These are phyloP conservation scores for Prosopocoilus inquinatus DNA, from an alignment of 2,888 invertebrate species.

Conservation along the genomic window DNA sequence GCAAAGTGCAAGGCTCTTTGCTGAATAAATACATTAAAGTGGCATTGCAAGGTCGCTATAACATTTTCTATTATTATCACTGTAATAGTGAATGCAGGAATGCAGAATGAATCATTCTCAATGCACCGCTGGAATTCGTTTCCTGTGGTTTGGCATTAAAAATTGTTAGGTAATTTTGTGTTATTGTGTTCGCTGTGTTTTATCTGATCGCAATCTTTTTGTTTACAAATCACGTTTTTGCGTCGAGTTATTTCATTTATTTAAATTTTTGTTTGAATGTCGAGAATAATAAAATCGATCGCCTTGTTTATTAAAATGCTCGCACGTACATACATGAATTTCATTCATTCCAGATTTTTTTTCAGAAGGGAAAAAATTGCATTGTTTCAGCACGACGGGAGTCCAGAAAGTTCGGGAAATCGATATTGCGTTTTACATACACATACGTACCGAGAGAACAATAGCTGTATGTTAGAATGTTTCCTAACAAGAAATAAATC, in stretches of 20 bases:
- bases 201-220: neutral
- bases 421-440: neutral
- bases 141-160: slow-evolving; percentile 5
- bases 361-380: too few species aligned
- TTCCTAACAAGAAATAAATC: slow-evolving; percentile 1
- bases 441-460: neutral
- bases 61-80: slow-evolving; percentile 19
- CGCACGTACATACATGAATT: too few species aligned
- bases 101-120: slow-evolving; percentile 16
- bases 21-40: slow-evolving; percentile 12
- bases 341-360: too few species aligned
- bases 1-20: slow-evolving; percentile 17
- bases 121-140: slow-evolving; percentile 8
- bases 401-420: too few species aligned
- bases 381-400: too few species aligned
- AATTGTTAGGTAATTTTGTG: neutral
- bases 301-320: too few species aligned
- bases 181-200: slow-evolving; percentile 1
- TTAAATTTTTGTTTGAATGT: too few species aligned
- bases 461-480: slow-evolving; percentile 5
- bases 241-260: too few species aligned
- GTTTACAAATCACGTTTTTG: too few species aligned
- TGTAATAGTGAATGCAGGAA: slow-evolving; percentile 16
- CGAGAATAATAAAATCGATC: too few species aligned
- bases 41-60: slow-evolving; percentile 20